These are phyloP conservation scores for Junco hyemalis DNA, from an alignment of 2,113 vertebrate species.

Conservation along the genomic window DNA sequence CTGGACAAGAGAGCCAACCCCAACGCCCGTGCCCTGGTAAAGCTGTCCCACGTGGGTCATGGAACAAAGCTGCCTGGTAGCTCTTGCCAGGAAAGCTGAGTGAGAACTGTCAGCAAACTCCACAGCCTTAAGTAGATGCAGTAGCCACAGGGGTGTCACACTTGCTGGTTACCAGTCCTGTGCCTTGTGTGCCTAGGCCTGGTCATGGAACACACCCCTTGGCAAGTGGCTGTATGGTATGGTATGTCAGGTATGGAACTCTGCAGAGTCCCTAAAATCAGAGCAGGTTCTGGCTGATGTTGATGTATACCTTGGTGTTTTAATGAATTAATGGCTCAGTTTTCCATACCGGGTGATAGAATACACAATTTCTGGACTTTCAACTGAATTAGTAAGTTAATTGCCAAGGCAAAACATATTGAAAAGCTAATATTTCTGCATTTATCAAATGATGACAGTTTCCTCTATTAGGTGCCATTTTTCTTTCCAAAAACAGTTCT, in stretches of 20 bases:
- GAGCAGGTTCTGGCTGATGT: background rate
- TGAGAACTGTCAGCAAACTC: background rate
- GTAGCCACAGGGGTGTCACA: background rate
- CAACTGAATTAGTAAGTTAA: background rate
- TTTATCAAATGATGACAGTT: background rate
- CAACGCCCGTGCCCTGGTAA: conserved; percentile 95
- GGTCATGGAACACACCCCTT: fast-evolving
- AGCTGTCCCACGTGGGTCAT: background rate
- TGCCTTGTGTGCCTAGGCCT: background rate
- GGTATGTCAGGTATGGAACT: background rate
- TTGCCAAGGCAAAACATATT: background rate
- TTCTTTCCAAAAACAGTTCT: background rate
- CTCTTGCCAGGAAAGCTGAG: background rate
- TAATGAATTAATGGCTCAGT: background rate
- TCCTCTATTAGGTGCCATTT: background rate
- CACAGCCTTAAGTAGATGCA: background rate
- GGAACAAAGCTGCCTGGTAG: background rate
- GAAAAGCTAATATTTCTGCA: background rate
- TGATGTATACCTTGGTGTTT: background rate
- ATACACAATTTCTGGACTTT: background rate
- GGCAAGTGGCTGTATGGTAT: background rate
- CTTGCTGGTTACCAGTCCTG: background rate
- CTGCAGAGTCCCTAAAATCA: background rate
- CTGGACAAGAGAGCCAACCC: conserved; percentile 98
- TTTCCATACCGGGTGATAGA: fast-evolving